Evolutionary conservation across 2,113 vertebrate genomes (phyloP), one percentile per base, ranked within the genome.

Genomic region (Dasyornis broadbenti): DNA sequence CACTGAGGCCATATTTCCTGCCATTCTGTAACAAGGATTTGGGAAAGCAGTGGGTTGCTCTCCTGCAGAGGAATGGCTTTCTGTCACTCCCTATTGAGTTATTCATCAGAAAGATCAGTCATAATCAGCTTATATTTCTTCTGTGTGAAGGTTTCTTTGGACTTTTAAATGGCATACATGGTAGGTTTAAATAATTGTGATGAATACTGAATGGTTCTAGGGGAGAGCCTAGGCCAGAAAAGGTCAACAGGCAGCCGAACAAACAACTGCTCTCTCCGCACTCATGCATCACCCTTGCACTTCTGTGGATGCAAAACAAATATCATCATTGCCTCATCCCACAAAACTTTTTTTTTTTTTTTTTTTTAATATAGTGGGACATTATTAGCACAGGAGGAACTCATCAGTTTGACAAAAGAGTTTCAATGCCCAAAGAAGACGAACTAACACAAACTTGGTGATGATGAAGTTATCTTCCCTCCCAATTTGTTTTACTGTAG

Each of bases 1-100:
- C 69, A 53, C 33, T 26, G 42, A 84, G 52, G 42, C 22, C 1
- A 0, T 22, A 7, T 28, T 89, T 90, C 0, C 0, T 56, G n/a
- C 11, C 24, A 22, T 66, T 49, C 37, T 54, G 10, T 16, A 71
- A 53, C 15, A 70, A 44, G 68, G 77, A 56, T 68, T 66, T 83
- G 40, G 57, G 42, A 81, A 92, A 86, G 64, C 60, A 70, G 47
- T n/a, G 30, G 47, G 39, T n/a, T 90, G 61, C 49, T 72, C 44
- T 78, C 37, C 37, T 82, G n/a, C 69, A 79, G 7, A 28, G 72
- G 60, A 68, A 33, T 30, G 44, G 44, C 31, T 89, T 84, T 82
- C 39, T 68, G 0, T 78, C 56, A 75, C 35, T 72, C 47, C 52
- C 69, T 89, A 39, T 64, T 54, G 31, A 47, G 39, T 50, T 66